Percentiles rank a stretch among this genome's conserved stretches.
phyloP scores from a whole-genome alignment of 1,140 invertebrate genomes.

The Harpegnathos saltator region DNA sequence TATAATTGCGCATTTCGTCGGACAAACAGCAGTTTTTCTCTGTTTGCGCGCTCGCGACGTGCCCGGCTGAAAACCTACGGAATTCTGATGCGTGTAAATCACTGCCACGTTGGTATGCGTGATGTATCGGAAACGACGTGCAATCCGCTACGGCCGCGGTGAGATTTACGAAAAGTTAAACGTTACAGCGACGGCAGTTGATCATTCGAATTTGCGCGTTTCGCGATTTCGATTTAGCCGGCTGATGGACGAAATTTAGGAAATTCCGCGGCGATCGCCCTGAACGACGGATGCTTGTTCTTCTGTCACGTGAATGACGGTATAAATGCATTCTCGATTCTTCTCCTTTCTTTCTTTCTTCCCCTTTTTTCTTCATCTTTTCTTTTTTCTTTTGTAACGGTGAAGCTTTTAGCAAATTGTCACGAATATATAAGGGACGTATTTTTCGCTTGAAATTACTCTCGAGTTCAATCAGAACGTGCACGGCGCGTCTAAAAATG shows the following conservation, averaged over 20 bases:
- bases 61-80: slow-evolving; percentile 16
- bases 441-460: slow-evolving; percentile 30
- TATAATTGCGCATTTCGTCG: slow-evolving; percentile 41
- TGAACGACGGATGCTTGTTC: not conserved
- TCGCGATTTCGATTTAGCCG: not conserved
- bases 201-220: slow-evolving; percentile 18
- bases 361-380: too few species aligned
- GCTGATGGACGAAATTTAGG: not conserved
- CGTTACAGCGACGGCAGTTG: not conserved
- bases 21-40: slow-evolving; percentile 25
- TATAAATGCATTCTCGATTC: not conserved
- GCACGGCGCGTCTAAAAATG: not conserved
- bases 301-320: not conserved
- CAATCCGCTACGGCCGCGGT: slow-evolving; percentile 1
- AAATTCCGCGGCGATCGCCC: not conserved
- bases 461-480: not conserved
- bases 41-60: slow-evolving; percentile 25
- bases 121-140: slow-evolving; percentile 3
- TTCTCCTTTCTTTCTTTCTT: too few species aligned
- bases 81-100: slow-evolving; percentile 43
- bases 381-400: not conserved
- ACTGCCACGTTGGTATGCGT: slow-evolving; percentile 20
- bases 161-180: slow-evolving; percentile 28
- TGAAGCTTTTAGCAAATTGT: not conserved
- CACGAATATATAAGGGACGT: not conserved